A percentile compares a stretch with the other conserved stretches of the same genome.
phyloP scores from a whole-genome alignment of 2,888 invertebrate species.

The Orthosia gothica region DNA sequence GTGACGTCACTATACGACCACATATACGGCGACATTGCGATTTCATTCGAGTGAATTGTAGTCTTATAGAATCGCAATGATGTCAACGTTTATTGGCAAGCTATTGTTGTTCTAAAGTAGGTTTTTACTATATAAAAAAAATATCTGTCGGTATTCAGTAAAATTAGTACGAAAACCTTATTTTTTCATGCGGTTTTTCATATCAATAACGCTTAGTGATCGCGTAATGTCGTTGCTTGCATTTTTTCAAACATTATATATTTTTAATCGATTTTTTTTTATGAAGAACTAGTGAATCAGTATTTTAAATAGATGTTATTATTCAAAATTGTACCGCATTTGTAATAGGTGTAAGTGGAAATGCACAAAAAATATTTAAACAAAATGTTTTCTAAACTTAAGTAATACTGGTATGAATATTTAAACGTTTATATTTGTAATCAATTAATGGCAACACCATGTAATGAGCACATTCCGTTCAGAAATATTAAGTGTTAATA shows the following conservation, averaged over 20 bases:
- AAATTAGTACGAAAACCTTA: constrained; percentile 64
- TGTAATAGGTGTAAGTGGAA: constrained; percentile 81
- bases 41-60: neutral
- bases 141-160: constrained; percentile 64
- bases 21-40: constrained; percentile 40
- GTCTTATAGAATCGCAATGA: constrained; percentile 18
- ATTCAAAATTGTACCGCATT: constrained; percentile 79
- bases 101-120: constrained; percentile 82
- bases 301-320: constrained; percentile 81
- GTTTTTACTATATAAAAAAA: constrained; percentile 70
- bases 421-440: constrained; percentile 79
- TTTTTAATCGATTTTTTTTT: constrained; percentile 52
- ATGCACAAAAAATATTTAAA: constrained; percentile 88
- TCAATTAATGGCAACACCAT: constrained; percentile 82
- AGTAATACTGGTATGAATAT: constrained; percentile 80
- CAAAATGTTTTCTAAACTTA: constrained; percentile 77
- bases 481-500: constrained; percentile 80
- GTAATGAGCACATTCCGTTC: constrained; percentile 90
- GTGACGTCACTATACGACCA: constrained; percentile 33
- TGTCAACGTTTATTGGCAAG: constrained; percentile 67
- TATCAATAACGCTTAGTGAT: constrained; percentile 83
- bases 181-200: constrained; percentile 81
- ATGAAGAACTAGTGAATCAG: constrained; percentile 75
- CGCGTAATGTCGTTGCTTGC: constrained; percentile 76
- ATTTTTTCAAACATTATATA: constrained; percentile 71